These are phyloP conservation scores for Drosophila leontia DNA, from an alignment of 1,140 invertebrate species.

Conservation along the genomic window DNA sequence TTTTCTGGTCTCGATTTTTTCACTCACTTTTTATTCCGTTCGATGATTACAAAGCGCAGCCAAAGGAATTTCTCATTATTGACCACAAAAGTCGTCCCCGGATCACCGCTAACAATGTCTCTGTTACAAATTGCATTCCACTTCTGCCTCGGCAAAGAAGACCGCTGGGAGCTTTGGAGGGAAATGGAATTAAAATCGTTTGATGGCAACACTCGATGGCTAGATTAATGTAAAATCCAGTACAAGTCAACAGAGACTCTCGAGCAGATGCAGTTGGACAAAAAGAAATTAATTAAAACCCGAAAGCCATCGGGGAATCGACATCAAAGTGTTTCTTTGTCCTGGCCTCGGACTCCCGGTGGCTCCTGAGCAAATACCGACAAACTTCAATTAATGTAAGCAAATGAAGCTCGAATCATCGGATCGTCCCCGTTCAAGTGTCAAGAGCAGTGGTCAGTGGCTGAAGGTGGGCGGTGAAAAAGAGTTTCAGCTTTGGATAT, in stretches of 20 bases:
- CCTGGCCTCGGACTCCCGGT: conserved; percentile 11
- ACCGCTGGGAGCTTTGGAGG: neutral
- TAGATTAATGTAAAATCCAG: conserved; percentile 71
- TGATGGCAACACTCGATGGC: conserved; percentile 66
- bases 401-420: conserved; percentile 61
- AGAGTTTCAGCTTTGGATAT: conserved; percentile 11
- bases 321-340: conserved; percentile 48
- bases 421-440: conserved; percentile 19
- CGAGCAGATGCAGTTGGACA: conserved; percentile 10
- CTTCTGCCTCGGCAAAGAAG: neutral
- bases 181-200: conserved; percentile 79
- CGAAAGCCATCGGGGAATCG: conserved; percentile 45
- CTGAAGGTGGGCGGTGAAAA: conserved; percentile 3
- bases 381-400: conserved; percentile 68
- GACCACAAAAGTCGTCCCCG: conserved; percentile 73
- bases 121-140: conserved; percentile 55
- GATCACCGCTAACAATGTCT: conserved; percentile 67
- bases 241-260: conserved; percentile 44
- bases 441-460: conserved; percentile 29
- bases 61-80: conserved; percentile 81
- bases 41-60: conserved; percentile 59
- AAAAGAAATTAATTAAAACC: conserved; percentile 74
- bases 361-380: conserved; percentile 48
- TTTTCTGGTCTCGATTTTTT: conserved; percentile 28
- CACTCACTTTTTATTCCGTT: conserved; percentile 13